Evolutionary conservation across 2,888 invertebrate genomes (phyloP).

Genomic region (Ctena decussata): DNA sequence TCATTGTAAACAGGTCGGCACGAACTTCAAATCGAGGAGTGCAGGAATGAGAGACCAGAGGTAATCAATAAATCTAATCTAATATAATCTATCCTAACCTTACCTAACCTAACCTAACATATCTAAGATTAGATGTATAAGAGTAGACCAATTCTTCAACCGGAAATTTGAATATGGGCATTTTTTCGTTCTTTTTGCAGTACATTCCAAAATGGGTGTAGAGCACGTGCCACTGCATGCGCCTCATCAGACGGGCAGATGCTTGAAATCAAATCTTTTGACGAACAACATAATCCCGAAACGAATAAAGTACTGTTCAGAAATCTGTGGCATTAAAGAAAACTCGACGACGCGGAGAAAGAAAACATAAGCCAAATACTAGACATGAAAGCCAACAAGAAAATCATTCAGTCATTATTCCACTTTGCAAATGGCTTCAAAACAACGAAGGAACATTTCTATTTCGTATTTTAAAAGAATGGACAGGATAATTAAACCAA

Average conservation of each 20-base stretch:
- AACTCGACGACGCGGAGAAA: not conserved
- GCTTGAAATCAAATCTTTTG: not conserved
- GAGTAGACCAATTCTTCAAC: too few species aligned
- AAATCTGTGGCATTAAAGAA: not conserved
- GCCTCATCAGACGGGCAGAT: constrained; percentile 11
- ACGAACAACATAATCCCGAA: constrained; percentile 25
- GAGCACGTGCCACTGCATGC: not conserved
- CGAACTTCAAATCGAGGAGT: not conserved
- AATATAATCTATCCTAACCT: too few species aligned
- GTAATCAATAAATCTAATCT: too few species aligned
- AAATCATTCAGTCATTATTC: constrained; percentile 17
- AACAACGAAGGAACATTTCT: too few species aligned
- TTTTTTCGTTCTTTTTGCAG: constrained; percentile 6
- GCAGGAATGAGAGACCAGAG: not conserved
- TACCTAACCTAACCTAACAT: too few species aligned
- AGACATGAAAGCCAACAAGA: constrained; percentile 28
- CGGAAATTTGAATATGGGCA: too few species aligned
- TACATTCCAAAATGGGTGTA: constrained; percentile 15
- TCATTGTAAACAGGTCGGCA: not conserved
- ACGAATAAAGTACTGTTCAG: not conserved
- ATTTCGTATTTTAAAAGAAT: too few species aligned
- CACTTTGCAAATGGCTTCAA: too few species aligned
- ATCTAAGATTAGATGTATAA: too few species aligned
- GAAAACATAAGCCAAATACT: constrained; percentile 4
- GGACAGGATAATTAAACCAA: too few species aligned